A percentile compares a stretch with the other conserved stretches of the same genome.
Conservation (phyloP, 2,888 invertebrate species). For the Lasioglossum morio region DNA sequence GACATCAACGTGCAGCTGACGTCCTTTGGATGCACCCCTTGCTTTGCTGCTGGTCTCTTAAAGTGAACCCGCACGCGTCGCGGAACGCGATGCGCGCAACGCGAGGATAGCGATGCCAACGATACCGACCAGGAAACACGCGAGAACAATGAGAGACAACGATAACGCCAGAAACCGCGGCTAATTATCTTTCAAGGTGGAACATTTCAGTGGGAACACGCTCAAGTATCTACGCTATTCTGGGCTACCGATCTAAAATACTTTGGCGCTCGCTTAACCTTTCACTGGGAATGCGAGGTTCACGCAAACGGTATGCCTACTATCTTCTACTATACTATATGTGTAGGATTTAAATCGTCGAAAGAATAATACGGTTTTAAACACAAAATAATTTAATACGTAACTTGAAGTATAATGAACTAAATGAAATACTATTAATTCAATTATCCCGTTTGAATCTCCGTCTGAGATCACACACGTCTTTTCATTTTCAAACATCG, state of each 20-base stretch:
- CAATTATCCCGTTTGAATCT: no score
- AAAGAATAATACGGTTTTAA: no score
- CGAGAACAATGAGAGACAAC: not conserved
- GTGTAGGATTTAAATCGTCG: no score
- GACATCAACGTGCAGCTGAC: slow-evolving; percentile 62
- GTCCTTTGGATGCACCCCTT: slow-evolving; percentile 52
- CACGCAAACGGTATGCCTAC: no score
- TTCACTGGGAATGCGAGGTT: not conserved
- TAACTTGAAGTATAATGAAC: no score
- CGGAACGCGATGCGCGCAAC: no score
- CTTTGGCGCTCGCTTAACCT: not conserved
- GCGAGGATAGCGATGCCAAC: not conserved
- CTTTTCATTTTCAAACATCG: no score
- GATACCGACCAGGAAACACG: slow-evolving; percentile 13
- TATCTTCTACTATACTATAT: no score
- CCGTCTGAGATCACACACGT: no score
- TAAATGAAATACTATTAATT: no score
- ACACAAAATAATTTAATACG: no score
- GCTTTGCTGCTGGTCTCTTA: slow-evolving; percentile 28
- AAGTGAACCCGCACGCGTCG: slow-evolving; percentile 27
- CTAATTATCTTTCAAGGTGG: not conserved
- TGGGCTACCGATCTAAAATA: not conserved
- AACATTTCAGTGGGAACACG: not conserved
- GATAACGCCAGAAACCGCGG: slow-evolving; percentile 9
- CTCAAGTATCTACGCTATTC: not conserved